Evolutionary conservation across 2,797 vertebrate genomes (phyloP).

Genomic region (Gymnopithys bicolor): DNA sequence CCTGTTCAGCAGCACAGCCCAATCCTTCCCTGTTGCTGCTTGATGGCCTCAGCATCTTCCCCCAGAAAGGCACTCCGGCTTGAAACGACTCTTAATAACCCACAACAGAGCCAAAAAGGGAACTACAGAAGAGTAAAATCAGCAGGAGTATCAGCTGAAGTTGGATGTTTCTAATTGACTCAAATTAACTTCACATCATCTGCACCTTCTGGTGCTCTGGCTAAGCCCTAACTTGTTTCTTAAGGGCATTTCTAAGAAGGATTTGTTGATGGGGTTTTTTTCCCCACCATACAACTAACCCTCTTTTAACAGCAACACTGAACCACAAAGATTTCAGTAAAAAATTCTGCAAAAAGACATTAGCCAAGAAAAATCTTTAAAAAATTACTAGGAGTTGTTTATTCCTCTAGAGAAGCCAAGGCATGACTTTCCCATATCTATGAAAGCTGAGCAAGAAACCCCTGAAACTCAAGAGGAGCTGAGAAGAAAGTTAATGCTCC

Average conservation of each 20-base stretch:
- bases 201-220: neutral
- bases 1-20: neutral
- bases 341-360: neutral
- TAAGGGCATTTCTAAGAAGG: neutral
- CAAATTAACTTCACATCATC: neutral
- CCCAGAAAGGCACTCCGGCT: fast-evolving
- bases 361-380: neutral
- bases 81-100: neutral
- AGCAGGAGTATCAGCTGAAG: neutral
- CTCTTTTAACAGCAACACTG: neutral
- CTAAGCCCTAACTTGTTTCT: neutral
- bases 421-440: neutral
- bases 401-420: neutral
- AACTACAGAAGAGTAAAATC: neutral
- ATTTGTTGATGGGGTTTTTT: neutral
- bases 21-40: fast-evolving
- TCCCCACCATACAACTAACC: neutral
- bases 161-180: neutral
- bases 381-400: neutral
- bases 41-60: neutral
- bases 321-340: neutral
- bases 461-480: neutral
- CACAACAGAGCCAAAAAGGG: neutral
- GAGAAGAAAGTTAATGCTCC: neutral
- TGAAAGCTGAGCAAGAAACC: neutral